phyloP scores from a whole-genome alignment of 2,888 invertebrate species.

The Eupithecia abbreviata region DNA sequence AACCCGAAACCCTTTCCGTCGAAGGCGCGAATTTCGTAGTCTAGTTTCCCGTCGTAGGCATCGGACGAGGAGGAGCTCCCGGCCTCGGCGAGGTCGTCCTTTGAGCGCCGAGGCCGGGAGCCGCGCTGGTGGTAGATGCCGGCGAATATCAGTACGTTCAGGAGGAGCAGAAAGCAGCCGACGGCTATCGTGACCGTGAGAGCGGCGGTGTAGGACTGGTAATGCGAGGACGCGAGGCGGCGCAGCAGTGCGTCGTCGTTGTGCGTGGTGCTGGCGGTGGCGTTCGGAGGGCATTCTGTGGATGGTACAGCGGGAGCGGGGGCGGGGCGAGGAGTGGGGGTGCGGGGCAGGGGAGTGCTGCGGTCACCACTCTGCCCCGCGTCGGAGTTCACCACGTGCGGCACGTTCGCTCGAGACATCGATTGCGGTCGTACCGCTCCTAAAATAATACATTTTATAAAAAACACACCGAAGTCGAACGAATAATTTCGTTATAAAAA shows the following conservation, averaged over 20 bases:
- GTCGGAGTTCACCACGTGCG: constrained; percentile 80
- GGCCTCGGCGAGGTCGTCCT: constrained; percentile 89
- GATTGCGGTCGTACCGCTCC: constrained; percentile 91
- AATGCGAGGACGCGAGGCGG: constrained; percentile 91
- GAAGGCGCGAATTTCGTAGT: constrained; percentile 80
- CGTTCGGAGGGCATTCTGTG: constrained; percentile 90
- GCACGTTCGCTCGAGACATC: constrained; percentile 85
- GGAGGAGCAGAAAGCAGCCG: constrained; percentile 90
- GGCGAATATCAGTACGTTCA: constrained; percentile 94
- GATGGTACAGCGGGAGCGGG: constrained; percentile 80
- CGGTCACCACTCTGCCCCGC: constrained; percentile 62
- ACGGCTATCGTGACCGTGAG: constrained; percentile 94
- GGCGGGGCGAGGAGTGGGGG: constrained; percentile 71
- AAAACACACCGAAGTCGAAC: neutral
- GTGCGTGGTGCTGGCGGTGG: constrained; percentile 72
- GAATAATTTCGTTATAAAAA: neutral
- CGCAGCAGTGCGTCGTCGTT: constrained; percentile 88
- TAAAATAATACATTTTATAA: constrained; percentile 51
- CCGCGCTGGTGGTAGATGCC: constrained; percentile 94
- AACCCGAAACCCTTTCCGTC: constrained; percentile 83
- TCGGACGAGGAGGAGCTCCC: constrained; percentile 88
- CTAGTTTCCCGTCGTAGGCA: constrained; percentile 84
- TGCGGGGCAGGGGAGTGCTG: constrained; percentile 75
- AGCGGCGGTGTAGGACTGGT: constrained; percentile 95
- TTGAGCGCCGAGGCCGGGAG: constrained; percentile 87